These are phyloP conservation scores for Trochalopteron elliotii DNA, from an alignment of 2,113 vertebrate genomes.

Conservation along the genomic window DNA sequence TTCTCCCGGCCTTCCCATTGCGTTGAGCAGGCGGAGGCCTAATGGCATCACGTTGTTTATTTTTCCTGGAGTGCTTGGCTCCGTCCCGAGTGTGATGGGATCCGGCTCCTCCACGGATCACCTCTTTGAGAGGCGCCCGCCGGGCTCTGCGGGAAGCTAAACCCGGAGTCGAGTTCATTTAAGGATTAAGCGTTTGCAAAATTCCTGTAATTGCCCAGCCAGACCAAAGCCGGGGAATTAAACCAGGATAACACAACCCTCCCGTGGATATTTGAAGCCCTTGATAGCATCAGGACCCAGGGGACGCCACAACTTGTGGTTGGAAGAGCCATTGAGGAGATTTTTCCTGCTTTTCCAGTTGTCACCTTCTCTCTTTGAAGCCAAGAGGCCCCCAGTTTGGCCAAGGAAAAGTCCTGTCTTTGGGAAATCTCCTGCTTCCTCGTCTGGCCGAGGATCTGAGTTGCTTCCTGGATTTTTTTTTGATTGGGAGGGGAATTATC, in stretches of 20 bases:
- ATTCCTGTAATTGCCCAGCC: not conserved
- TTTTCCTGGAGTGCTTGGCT: not conserved
- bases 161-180: not conserved
- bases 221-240: not conserved
- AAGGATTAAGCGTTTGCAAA: not conserved
- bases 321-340: not conserved
- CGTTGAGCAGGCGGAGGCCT: not conserved
- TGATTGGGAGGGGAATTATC: not conserved
- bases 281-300: not conserved
- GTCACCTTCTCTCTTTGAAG: not conserved
- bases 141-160: not conserved
- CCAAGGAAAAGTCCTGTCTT: no score
- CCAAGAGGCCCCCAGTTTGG: not conserved
- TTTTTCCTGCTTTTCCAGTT: not conserved
- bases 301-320: not conserved
- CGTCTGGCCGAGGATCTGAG: not conserved
- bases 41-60: not conserved
- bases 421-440: not conserved
- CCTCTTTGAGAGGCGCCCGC: not conserved
- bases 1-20: not conserved
- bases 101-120: not conserved
- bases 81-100: fast-evolving
- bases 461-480: not conserved
- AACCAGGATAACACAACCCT: not conserved
- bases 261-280: not conserved